phyloP scores from a whole-genome alignment of 2,113 vertebrate species.

The Callipepla californica region DNA sequence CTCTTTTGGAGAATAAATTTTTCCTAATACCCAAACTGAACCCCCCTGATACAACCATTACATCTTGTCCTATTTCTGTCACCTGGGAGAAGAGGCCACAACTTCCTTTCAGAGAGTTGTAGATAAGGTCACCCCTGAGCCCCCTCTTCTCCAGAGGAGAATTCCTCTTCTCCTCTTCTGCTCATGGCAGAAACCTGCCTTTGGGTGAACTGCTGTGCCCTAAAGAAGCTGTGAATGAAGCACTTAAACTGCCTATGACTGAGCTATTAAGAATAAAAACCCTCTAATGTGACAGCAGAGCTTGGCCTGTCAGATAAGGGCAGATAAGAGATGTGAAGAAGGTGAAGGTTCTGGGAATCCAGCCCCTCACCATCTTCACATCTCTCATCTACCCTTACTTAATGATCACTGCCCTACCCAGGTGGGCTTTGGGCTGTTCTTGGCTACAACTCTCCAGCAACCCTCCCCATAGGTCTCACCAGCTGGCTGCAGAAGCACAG shows the following conservation, averaged over 20 bases:
- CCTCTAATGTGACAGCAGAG: background rate
- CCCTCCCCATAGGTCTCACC: background rate
- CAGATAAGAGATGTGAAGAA: background rate
- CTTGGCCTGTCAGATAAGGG: background rate
- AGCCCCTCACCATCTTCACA: background rate
- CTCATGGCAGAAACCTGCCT: background rate
- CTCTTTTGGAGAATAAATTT: too few species aligned
- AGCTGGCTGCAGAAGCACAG: background rate
- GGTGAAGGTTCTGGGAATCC: background rate
- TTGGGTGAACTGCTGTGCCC: background rate
- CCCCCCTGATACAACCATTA: too few species aligned
- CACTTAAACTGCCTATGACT: background rate
- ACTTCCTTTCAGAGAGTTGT: too few species aligned
- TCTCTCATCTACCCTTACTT: background rate
- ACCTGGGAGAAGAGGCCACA: too few species aligned
- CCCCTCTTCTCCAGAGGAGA: too few species aligned
- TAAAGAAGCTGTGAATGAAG: background rate
- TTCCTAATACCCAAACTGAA: too few species aligned
- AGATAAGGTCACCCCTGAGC: too few species aligned
- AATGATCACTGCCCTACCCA: background rate
- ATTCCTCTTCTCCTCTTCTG: too few species aligned
- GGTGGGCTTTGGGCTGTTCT: background rate
- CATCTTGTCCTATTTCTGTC: too few species aligned
- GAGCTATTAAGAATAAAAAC: background rate
- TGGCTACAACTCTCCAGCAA: background rate